phyloP scores from a whole-genome alignment of 1,140 invertebrate species.

The Planococcus citri region DNA sequence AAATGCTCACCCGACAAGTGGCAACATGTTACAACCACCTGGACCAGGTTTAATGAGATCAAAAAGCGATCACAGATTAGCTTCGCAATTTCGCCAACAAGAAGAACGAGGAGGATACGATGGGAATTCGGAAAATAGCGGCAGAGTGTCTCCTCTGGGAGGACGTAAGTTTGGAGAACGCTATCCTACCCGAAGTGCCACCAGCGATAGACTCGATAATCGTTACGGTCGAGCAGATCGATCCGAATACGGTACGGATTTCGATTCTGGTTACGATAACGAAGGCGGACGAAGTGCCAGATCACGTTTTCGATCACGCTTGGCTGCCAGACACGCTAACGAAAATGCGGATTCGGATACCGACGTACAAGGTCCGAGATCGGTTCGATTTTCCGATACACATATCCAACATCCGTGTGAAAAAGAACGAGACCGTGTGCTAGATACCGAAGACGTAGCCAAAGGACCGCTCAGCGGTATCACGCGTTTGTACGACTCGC shows the following conservation, averaged over 20 bases:
- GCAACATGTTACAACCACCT: slow-evolving; percentile 44
- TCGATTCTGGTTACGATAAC: slow-evolving; percentile 43
- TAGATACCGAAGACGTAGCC: slow-evolving; percentile 80
- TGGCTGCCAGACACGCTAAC: slow-evolving; percentile 50
- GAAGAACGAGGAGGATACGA: slow-evolving; percentile 46
- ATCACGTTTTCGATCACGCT: slow-evolving; percentile 55
- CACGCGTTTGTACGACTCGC: slow-evolving; percentile 74
- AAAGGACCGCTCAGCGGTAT: slow-evolving; percentile 77
- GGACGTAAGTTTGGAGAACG: slow-evolving; percentile 59
- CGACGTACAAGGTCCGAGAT: slow-evolving; percentile 44
- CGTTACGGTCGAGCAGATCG: slow-evolving; percentile 36
- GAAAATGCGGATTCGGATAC: slow-evolving; percentile 47
- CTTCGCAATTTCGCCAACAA: slow-evolving; percentile 74
- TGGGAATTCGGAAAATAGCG: slow-evolving; percentile 31
- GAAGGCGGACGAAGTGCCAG: slow-evolving; percentile 38
- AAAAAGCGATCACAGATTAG: slow-evolving; percentile 83
- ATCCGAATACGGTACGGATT: slow-evolving; percentile 47
- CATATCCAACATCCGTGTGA: slow-evolving; percentile 32
- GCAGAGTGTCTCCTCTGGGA: slow-evolving; percentile 49
- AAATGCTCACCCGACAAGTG: slow-evolving; percentile 32
- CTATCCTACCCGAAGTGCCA: slow-evolving; percentile 27
- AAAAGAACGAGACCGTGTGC: slow-evolving; percentile 60
- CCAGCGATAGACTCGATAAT: slow-evolving; percentile 25
- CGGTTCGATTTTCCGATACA: slow-evolving; percentile 45
- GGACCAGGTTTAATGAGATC: slow-evolving; percentile 70